A percentile compares a stretch with the other conserved stretches of the same genome.
These are phyloP conservation scores for Drosophila pallidifrons DNA, from an alignment of 1,140 invertebrate genomes.

Conservation along the genomic window DNA sequence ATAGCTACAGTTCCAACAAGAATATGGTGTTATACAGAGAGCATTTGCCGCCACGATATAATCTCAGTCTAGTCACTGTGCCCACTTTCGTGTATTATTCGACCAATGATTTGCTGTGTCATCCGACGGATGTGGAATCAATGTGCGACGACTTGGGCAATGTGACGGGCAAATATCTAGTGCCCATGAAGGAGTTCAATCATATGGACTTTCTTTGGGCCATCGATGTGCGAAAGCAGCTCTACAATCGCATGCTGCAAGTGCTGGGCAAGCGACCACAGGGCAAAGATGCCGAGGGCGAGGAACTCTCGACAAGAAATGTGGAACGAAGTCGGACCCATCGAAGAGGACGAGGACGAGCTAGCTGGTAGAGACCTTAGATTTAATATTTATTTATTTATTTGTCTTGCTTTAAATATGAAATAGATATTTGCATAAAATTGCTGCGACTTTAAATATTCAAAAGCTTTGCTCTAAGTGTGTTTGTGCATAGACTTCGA, in stretches of 20 bases:
- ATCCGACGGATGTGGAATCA: conserved; percentile 87
- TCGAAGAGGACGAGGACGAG: conserved; percentile 12
- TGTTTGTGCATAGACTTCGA: conserved; percentile 20
- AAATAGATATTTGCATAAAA: conserved; percentile 67
- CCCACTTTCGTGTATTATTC: conserved; percentile 89
- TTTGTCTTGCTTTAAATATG: conserved; percentile 65
- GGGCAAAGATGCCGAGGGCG: conserved; percentile 11
- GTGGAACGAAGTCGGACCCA: neutral
- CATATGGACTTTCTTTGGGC: conserved; percentile 90
- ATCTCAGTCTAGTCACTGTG: conserved; percentile 87
- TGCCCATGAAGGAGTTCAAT: conserved; percentile 87
- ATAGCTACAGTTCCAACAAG: conserved; percentile 76
- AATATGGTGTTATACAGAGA: conserved; percentile 86
- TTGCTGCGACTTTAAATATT: conserved; percentile 52
- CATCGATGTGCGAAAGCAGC: conserved; percentile 86
- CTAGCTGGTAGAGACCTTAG: conserved; percentile 11
- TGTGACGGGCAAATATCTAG: conserved; percentile 86
- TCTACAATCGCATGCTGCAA: conserved; percentile 87
- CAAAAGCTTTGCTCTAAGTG: conserved; percentile 13
- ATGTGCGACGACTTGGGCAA: conserved; percentile 86
- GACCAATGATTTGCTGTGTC: conserved; percentile 87
- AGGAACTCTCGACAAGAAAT: conserved; percentile 5
- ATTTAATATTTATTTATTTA: conserved; percentile 77
- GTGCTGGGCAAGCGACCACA: conserved; percentile 57
- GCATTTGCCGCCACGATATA: conserved; percentile 86